Evolutionary conservation across 2,888 invertebrate genomes (phyloP), one percentile per base, ranked within the genome.

Genomic region (Salpingus planirostris): DNA sequence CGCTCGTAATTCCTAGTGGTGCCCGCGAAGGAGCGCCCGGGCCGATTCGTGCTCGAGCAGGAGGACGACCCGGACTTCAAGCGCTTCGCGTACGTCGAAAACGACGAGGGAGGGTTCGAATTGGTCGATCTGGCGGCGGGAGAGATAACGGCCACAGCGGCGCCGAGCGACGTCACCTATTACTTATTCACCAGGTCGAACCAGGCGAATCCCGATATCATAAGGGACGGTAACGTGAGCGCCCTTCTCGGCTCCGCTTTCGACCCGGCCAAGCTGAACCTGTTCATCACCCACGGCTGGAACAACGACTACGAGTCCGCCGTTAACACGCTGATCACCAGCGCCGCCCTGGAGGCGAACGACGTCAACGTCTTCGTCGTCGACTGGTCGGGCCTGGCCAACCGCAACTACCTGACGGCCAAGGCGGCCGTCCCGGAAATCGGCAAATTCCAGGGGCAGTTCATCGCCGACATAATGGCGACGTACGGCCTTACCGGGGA

Each of bases 251-350:
- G 26, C 11, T 37, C 47, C 3, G 4, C 33, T 2, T 47, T 53
- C 30, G 39, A 52, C 30, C 28, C 46, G n/a, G 30, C 29, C 1
- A 40, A 46, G 24, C 24, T 33, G 6, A 55, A 44, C 2, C 41
- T 57, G n/a, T 56, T 61, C 30, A 36, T 62, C 3, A 36, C 50
- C 10, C 62, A 63, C 32, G 62, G 62, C 6, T 62, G 57, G 59
- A 42, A 42, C 3, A 56, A 54, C 31, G 31, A 50, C 28, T 31
- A 49, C 14, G 27, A 25, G 8, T 55, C 57, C 14, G 23, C 36
- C 3, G 33, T 59, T n/a, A 49, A 50, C 31, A 29, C 26, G 3
- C 8, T 42, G 3, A 31, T 59, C 2, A 44, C 31, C 24, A 29
- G 36, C 5, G 54, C 55, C 6, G 25, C 55, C 13, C 27, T 59